A percentile compares a stretch with the other conserved stretches of the same genome.
phyloP scores from a whole-genome alignment of 2,113 vertebrate species.

The Benitochromis conjunctus region DNA sequence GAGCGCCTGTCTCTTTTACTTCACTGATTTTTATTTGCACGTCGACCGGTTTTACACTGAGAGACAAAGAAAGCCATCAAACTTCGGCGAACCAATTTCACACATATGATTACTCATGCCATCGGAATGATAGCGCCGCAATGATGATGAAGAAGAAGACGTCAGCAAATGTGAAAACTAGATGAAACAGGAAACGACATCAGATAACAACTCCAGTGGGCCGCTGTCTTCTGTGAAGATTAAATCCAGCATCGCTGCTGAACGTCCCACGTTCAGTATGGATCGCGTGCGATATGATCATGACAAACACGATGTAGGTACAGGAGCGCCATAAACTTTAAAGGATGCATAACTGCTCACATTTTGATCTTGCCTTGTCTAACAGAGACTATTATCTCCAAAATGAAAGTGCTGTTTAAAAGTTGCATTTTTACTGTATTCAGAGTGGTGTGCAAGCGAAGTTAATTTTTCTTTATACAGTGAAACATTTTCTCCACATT shows the following conservation, averaged over 20 bases:
- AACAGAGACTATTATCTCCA: not conserved
- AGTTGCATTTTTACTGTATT: not conserved
- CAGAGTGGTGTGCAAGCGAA: not conserved
- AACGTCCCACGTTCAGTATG: not conserved
- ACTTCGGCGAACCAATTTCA: conserved; percentile 19
- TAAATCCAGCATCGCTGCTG: not conserved
- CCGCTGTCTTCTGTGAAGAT: not conserved
- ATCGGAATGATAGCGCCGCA: not conserved
- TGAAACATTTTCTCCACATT: not conserved
- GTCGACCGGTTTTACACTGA: not conserved
- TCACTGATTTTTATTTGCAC: not conserved
- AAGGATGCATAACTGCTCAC: not conserved
- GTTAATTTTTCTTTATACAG: not conserved
- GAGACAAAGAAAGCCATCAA: not conserved
- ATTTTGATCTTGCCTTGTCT: not conserved
- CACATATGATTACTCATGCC: not conserved
- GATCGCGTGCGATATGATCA: not conserved
- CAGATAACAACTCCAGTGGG: not conserved
- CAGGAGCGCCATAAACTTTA: not conserved
- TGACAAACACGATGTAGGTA: not conserved
- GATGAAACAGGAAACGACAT: not conserved
- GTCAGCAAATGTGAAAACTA: not conserved
- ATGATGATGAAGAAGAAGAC: not conserved
- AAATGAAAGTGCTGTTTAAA: not conserved
- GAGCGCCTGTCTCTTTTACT: not conserved